phyloP scores from a whole-genome alignment of 2,888 invertebrate species.

The Pollenia griseotomentosa region DNA sequence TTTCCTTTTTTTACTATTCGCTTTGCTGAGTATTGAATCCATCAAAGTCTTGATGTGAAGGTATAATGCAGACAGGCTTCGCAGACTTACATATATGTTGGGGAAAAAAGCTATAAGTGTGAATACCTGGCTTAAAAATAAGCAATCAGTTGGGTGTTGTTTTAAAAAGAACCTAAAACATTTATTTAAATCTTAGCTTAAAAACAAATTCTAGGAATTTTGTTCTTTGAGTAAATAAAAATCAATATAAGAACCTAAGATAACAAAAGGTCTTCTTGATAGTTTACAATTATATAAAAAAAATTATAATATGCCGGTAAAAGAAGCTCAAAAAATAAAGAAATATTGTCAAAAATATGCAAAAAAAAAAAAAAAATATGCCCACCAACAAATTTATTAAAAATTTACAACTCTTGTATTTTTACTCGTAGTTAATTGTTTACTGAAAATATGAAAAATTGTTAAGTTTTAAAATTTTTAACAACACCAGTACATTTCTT shows the following conservation, averaged over 20 bases:
- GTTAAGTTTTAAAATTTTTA: too few relatives aligned
- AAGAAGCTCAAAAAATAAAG: too few relatives aligned
- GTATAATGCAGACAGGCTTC: constrained; percentile 10
- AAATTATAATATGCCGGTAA: too few relatives aligned
- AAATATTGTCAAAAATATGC: too few relatives aligned
- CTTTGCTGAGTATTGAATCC: constrained; percentile 25
- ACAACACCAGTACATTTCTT: too few relatives aligned
- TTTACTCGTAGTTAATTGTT: too few relatives aligned
- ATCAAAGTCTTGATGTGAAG: constrained; percentile 49
- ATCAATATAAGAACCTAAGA: not conserved
- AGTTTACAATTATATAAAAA: too few relatives aligned
- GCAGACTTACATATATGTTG: not conserved
- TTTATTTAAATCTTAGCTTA: not conserved
- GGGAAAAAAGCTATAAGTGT: not conserved
- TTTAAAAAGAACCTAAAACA: not conserved
- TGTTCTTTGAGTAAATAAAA: not conserved
- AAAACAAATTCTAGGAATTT: constrained; percentile 8
- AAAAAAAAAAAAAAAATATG: too few relatives aligned
- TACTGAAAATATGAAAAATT: too few relatives aligned
- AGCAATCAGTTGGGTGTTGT: not conserved
- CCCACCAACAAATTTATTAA: too few relatives aligned
- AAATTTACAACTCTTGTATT: too few relatives aligned
- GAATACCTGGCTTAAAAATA: not conserved
- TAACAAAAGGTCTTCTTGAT: not conserved
- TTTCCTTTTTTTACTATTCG: not conserved